phyloP scores from a whole-genome alignment of 2,113 vertebrate species.

The Cyanistes caeruleus region DNA sequence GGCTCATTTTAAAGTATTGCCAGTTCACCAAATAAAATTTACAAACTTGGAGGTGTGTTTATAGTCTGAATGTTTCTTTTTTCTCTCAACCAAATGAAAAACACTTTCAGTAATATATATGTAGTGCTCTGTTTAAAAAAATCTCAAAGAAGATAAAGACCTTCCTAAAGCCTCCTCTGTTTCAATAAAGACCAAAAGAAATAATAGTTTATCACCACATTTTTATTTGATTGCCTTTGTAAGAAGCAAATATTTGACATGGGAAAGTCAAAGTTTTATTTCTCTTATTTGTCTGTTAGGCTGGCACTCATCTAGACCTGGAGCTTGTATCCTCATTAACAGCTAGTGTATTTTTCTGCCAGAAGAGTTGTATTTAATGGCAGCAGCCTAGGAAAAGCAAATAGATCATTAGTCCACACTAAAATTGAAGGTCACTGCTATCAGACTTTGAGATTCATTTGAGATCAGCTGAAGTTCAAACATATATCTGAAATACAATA shows the following conservation, averaged over 20 bases:
- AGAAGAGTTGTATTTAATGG: neutral
- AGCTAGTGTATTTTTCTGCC: neutral
- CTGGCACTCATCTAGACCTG: neutral
- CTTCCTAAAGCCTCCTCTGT: neutral
- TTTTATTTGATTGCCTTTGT: neutral
- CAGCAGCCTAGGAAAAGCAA: neutral
- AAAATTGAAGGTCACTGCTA: neutral
- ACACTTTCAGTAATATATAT: neutral
- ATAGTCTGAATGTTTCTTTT: neutral
- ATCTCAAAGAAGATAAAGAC: neutral
- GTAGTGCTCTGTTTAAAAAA: neutral
- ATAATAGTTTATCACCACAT: neutral
- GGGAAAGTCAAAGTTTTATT: neutral
- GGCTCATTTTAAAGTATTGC: neutral
- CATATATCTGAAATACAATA: neutral
- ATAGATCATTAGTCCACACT: neutral
- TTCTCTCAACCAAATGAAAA: neutral
- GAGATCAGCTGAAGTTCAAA: neutral
- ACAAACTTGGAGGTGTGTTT: neutral
- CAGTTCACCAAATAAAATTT: neutral
- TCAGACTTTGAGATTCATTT: neutral
- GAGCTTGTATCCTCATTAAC: neutral
- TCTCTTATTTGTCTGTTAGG: neutral
- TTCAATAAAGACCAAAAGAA: neutral
- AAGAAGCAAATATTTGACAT: neutral